Evolutionary conservation across 2,888 invertebrate genomes (phyloP).

Genomic region (Cryptocephalus primarius): DNA sequence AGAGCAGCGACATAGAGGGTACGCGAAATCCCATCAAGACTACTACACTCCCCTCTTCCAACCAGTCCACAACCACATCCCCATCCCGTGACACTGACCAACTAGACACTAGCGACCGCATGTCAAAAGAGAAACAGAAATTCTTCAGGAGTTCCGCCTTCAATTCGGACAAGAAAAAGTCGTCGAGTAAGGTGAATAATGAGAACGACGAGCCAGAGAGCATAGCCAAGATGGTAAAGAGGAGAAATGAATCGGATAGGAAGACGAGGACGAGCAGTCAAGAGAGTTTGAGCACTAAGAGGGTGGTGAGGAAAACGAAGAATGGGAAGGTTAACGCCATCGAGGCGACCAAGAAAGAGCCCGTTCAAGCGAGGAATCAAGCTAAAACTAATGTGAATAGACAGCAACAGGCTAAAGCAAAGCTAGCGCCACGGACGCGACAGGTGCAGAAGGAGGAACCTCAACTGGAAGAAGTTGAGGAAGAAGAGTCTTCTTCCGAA

Average conservation of each 20-base stretch:
- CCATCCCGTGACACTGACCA: conserved; percentile 27
- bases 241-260: neutral
- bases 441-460: conserved; percentile 1
- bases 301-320: conserved; percentile 4
- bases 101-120: conserved; percentile 57
- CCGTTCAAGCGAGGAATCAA: neutral
- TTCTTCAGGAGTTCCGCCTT: conserved; percentile 74
- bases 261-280: neutral
- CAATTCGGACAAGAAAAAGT: conserved; percentile 54
- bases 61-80: conserved; percentile 9
- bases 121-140: conserved; percentile 81
- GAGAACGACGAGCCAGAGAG: conserved; percentile 4
- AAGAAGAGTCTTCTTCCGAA: conserved; percentile 9
- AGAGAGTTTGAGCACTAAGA: conserved; percentile 3
- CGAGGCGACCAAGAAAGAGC: conserved; percentile 3
- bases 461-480: conserved; percentile 2
- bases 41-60: conserved; percentile 6
- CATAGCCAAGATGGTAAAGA: neutral
- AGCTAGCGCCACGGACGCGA: conserved; percentile 3
- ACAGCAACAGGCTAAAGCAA: conserved; percentile 1
- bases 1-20: conserved; percentile 34
- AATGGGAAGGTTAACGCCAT: conserved; percentile 1
- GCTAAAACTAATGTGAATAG: neutral
- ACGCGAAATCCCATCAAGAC: conserved; percentile 30
- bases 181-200: conserved; percentile 8